A percentile compares a stretch with the other conserved stretches of the same genome.
Conservation (phyloP, 1,140 invertebrate genomes). For the Portunus trituberculatus region DNA sequence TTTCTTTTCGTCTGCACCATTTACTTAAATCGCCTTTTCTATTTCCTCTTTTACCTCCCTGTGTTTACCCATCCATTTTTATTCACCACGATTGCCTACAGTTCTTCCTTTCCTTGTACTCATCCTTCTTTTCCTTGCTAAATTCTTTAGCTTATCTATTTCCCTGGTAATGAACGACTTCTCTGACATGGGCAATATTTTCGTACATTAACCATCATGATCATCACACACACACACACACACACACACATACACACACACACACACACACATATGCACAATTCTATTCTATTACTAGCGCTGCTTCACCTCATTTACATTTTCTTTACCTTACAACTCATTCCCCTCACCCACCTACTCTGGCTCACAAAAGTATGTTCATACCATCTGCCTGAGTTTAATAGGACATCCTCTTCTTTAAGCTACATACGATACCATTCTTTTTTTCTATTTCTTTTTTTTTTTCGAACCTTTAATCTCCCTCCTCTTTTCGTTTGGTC, state of each 20-base stretch:
- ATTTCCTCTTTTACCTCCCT: no score
- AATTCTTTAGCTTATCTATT: background rate
- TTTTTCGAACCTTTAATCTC: background rate
- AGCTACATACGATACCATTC: background rate
- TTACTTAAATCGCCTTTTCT: no score
- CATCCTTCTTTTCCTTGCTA: no score
- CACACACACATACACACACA: background rate
- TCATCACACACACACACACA: conserved; percentile 1
- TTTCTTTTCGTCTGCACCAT: background rate
- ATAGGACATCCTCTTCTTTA: background rate
- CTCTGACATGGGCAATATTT: background rate
- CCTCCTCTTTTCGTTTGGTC: background rate
- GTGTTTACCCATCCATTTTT: no score
- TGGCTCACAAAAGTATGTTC: no score
- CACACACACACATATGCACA: background rate
- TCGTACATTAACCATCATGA: no score
- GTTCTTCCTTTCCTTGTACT: no score
- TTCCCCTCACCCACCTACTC: background rate
- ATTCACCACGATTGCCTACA: background rate
- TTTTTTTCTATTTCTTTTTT: background rate
- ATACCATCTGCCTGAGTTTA: background rate
- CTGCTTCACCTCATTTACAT: background rate
- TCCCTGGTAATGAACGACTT: background rate
- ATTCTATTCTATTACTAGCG: background rate
- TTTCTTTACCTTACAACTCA: background rate